Percentiles rank a stretch among this genome's conserved stretches.
Conservation (phyloP, 2,888 invertebrate species). For the Creontiades dilutus region DNA sequence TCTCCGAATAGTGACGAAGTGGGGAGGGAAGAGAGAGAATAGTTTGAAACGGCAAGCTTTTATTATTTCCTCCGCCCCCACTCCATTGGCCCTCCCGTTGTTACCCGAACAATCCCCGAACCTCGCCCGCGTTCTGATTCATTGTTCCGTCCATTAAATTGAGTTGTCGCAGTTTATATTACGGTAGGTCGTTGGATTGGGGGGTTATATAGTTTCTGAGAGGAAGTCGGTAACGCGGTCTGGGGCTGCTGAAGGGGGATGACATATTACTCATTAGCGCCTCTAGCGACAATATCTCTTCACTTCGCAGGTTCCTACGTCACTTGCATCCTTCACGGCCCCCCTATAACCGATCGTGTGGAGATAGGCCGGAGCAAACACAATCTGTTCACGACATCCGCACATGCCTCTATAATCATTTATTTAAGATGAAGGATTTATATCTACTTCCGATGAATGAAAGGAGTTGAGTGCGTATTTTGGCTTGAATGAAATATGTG, state of each 20-base stretch:
- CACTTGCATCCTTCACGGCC: neutral
- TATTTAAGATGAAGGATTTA: too few species aligned
- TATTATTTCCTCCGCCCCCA: conserved; percentile 10
- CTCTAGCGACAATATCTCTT: neutral
- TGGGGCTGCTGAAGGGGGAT: neutral
- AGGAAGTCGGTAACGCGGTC: conserved; percentile 9
- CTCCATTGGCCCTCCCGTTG: neutral
- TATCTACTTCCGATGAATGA: too few species aligned
- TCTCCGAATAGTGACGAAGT: neutral
- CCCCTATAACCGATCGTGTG: neutral
- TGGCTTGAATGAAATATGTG: too few species aligned
- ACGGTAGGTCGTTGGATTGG: neutral
- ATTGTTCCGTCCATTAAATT: neutral
- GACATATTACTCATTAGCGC: conserved; percentile 26
- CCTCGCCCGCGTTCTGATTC: neutral
- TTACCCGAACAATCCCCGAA: neutral
- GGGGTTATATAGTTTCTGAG: neutral
- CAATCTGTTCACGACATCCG: too few species aligned
- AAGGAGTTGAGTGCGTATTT: too few species aligned
- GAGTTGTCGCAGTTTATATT: neutral
- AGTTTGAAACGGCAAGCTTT: conserved; percentile 38
- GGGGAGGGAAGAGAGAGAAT: neutral
- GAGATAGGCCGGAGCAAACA: too few species aligned
- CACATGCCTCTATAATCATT: too few species aligned
- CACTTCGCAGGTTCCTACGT: neutral